Percentiles rank a stretch among this genome's conserved stretches.
phyloP scores from a whole-genome alignment of 2,113 vertebrate genomes.

The Corythoichthys intestinalis region DNA sequence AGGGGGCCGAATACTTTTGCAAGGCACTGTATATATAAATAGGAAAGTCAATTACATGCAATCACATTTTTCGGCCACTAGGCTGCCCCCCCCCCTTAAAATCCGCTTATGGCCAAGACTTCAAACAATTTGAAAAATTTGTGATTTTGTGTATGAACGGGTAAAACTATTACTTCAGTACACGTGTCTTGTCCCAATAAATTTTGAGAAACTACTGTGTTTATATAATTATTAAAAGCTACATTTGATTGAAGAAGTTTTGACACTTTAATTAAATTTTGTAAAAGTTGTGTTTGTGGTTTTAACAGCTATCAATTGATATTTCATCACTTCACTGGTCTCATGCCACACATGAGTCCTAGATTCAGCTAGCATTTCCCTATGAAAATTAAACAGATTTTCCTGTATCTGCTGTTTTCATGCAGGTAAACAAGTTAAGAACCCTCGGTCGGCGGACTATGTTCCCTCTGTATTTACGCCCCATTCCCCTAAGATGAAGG shows the following conservation, averaged over 20 bases:
- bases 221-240: no score
- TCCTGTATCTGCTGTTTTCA: neutral
- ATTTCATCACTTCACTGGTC: neutral
- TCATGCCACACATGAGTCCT: no score
- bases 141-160: no score
- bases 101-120: no score
- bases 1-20: no score
- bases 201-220: no score
- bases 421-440: constrained; percentile 76
- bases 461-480: constrained; percentile 68
- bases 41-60: no score
- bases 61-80: no score
- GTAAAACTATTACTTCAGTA: no score
- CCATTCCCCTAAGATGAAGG: constrained; percentile 61
- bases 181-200: neutral
- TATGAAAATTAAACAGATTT: neutral
- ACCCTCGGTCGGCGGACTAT: constrained; percentile 71
- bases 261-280: neutral
- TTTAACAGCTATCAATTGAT: neutral
- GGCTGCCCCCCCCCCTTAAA: no score
- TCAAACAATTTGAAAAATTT: no score
- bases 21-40: no score
- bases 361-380: neutral
- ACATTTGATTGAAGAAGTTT: neutral
- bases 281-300: neutral